Conservation (phyloP, 2,797 vertebrate genomes). For the Loriculus beryllinus region DNA sequence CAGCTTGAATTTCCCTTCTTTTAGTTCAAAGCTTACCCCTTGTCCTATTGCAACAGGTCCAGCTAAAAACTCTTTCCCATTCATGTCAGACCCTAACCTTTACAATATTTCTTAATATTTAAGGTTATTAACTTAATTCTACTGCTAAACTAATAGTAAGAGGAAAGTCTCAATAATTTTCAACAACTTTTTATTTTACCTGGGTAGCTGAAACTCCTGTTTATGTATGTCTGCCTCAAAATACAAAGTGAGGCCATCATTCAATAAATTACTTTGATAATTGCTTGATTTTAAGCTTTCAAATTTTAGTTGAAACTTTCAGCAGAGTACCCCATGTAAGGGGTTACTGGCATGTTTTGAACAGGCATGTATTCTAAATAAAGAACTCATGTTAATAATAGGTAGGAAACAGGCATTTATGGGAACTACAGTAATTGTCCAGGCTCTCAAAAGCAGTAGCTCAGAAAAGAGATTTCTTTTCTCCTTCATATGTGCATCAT, state of each 20-base stretch:
- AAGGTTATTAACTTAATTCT: background rate
- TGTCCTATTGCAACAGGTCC: background rate
- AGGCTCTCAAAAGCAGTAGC: background rate
- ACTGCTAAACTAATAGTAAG: background rate
- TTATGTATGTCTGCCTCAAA: background rate
- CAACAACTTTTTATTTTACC: background rate
- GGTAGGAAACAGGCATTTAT: background rate
- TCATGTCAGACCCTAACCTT: background rate
- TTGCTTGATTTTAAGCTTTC: background rate
- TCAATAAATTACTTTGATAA: background rate
- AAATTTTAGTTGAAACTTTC: background rate
- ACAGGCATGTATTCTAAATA: background rate
- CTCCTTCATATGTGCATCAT: accelerated
- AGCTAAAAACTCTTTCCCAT: background rate
- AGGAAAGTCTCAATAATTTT: background rate
- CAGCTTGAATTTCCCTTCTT: background rate
- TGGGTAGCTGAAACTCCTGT: accelerated
- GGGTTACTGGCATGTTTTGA: background rate
- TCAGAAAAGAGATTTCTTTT: background rate
- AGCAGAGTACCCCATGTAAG: background rate
- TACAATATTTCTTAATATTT: background rate
- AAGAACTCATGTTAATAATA: background rate
- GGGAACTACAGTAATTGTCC: background rate
- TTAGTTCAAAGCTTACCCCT: background rate
- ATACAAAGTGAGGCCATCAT: background rate